Conservation (phyloP, 2,797 vertebrate genomes). For the Cuculus canorus region DNA sequence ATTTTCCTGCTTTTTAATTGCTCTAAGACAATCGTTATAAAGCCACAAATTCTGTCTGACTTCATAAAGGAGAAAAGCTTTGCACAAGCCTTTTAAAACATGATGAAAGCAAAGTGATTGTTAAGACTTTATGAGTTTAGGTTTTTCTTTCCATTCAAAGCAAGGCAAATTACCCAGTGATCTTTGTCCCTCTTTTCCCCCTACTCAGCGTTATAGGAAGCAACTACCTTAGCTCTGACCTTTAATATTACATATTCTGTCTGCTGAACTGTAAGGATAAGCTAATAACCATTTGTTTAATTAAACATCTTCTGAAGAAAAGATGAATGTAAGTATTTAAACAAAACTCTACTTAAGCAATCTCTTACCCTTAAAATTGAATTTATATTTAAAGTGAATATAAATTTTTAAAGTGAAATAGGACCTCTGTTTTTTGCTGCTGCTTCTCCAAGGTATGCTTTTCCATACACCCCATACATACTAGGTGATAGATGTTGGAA, state of each 20-base stretch:
- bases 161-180: background rate
- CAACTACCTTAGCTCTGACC: background rate
- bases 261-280: background rate
- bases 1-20: slow-evolving; percentile 41
- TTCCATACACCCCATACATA: background rate
- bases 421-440: background rate
- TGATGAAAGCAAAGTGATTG: slow-evolving; percentile 38
- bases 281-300: background rate
- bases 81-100: background rate
- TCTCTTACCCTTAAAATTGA: background rate
- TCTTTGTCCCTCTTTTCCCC: background rate
- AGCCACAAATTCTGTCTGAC: background rate
- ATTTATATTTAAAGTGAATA: background rate
- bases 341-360: background rate
- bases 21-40: slow-evolving; percentile 10
- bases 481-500: background rate
- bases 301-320: background rate
- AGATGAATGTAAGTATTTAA: background rate
- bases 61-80: background rate
- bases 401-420: background rate
- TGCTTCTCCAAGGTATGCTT: background rate
- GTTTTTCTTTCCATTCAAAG: slow-evolving; percentile 28
- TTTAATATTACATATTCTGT: background rate
- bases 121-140: slow-evolving; percentile 46
- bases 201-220: background rate